Evolutionary conservation across 2,113 vertebrate genomes (phyloP), one percentile per base, ranked within the genome.

Genomic region (Canis aureus): DNA sequence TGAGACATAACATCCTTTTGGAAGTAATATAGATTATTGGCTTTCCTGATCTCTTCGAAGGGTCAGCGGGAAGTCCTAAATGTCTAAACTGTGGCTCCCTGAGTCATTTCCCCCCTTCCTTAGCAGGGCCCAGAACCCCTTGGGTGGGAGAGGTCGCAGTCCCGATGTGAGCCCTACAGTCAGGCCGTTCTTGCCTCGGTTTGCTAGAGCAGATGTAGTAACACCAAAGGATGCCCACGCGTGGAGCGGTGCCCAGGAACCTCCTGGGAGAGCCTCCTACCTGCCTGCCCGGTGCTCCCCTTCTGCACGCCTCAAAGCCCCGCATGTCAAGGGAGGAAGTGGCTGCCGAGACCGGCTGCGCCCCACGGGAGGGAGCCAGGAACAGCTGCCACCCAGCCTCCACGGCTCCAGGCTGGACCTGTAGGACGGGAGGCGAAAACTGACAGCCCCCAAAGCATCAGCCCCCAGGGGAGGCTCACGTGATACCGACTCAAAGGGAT

Each of bases 361-460:
- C 55, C 86, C 38, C 49, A 35, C 1, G 9, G 7, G 38, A 57
- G 86, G 94, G 55, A 82, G 57, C 64, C 23, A 4, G 35, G 22
- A 25, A 90, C 81, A 67, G 62, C 92, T 87, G 92, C 51, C 11
- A 1, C 82, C 22, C 76, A 4, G 67, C 51, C 27, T n/a, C 25
- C 93, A 53, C n/a, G 32, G 83, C 87, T 95, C 62, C 89, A 20
- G 57, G 29, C 17, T n/a, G 12, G 59, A 55, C 80, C 12, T 81
- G 94, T n/a, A 78, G 78, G 85, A 60, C n/a, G 32, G 55, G 91
- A 91, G 57, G 60, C 55, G 76, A 76, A 84, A 85, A 64, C 11
- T 1, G 19, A 95, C 20, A 64, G 57, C 22, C 53, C 51, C 49
- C 49, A 12, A 79, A n/a, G 32, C 11, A 38, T 11, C 25, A 67